A percentile compares a stretch with the other conserved stretches of the same genome.
Evolutionary conservation across 2,797 vertebrate species (phyloP).

Genomic region (Clarias laeviceps): DNA sequence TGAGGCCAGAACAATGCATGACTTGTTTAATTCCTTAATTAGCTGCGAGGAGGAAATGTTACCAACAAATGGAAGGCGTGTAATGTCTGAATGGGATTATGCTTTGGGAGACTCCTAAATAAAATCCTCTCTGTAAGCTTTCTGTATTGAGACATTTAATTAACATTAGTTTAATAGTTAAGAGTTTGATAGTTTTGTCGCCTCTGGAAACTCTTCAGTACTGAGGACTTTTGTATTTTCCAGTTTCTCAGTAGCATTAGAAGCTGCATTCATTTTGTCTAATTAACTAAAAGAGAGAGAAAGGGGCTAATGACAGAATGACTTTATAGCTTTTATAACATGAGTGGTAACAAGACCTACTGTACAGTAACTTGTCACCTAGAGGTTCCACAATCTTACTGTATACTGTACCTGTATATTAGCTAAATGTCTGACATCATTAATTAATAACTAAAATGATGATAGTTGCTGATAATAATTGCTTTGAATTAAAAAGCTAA

Average conservation of each 20-base stretch:
- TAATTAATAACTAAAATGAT: neutral
- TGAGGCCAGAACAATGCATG: neutral
- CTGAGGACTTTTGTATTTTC: neutral
- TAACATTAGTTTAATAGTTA: neutral
- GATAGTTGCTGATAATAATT: neutral
- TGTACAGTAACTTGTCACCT: neutral
- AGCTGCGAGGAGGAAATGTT: constrained; percentile 11
- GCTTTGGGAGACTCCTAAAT: neutral
- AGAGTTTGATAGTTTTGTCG: neutral
- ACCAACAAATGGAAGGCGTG: neutral
- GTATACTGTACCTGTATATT: neutral
- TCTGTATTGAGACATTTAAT: neutral
- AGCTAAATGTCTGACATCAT: neutral
- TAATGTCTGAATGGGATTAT: neutral
- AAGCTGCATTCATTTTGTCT: neutral
- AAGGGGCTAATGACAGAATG: neutral
- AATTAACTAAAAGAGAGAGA: neutral
- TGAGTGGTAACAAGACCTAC: neutral
- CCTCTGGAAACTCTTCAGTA: neutral
- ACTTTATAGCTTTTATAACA: neutral
- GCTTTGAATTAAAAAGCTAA: neutral
- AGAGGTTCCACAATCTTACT: neutral
- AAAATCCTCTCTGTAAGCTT: neutral
- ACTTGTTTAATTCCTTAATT: constrained; percentile 32
- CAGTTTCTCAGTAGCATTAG: neutral